phyloP scores from a whole-genome alignment of 2,888 invertebrate genomes.

The Podotricha telesiphe region DNA sequence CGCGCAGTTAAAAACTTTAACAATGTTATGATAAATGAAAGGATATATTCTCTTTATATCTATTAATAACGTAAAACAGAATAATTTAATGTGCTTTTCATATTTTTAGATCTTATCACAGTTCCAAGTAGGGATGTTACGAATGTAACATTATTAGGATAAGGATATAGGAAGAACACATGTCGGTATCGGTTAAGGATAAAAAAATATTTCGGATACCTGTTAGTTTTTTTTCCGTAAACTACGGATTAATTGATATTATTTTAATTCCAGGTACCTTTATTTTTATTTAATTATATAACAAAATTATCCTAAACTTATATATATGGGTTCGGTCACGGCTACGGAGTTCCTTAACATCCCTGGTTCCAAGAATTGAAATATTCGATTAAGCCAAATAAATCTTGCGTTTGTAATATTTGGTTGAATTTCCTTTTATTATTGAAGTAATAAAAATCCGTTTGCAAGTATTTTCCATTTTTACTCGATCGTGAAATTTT shows the following conservation, averaged over 20 bases:
- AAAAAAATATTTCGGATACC: too few species aligned
- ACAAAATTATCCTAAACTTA: too few species aligned
- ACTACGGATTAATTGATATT: too few species aligned
- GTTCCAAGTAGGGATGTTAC: not conserved
- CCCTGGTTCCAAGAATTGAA: too few species aligned
- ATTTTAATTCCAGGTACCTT: too few species aligned
- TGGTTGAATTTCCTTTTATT: conserved; percentile 5
- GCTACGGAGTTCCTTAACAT: too few species aligned
- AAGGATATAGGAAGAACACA: too few species aligned
- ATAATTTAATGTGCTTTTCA: not conserved
- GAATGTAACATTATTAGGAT: too few species aligned
- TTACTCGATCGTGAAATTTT: conserved; percentile 34
- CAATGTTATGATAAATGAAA: not conserved
- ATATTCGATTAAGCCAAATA: not conserved
- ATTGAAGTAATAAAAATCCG: conserved; percentile 22
- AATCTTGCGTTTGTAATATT: not conserved
- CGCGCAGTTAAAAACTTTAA: not conserved
- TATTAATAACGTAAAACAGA: not conserved
- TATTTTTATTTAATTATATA: too few species aligned
- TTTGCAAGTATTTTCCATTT: conserved; percentile 31
- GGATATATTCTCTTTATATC: not conserved
- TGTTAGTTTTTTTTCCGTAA: too few species aligned
- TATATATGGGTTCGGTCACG: too few species aligned
- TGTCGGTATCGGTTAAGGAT: too few species aligned
- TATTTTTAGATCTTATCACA: not conserved